Base-by-base conservation (phyloP, 35 echinoderm and acorn worm species). In the Lytechinus pictus region DNA sequence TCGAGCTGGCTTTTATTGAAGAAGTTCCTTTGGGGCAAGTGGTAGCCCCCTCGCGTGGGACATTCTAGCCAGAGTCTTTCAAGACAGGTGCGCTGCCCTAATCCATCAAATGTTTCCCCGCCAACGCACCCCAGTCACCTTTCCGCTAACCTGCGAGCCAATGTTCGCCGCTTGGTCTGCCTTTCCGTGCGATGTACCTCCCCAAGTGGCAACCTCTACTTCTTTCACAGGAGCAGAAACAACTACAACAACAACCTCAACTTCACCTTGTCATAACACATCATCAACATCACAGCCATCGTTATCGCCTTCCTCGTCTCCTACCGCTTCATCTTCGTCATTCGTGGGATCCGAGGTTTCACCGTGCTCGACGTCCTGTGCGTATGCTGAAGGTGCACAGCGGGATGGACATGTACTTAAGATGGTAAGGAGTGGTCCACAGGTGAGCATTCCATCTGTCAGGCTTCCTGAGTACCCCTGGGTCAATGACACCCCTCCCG, bases 401-500 rank as follows among this genome's bases (percentile, higher is more conserved):
- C 52, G 14, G 52, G 92, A 93, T 10, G 92, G 88, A 33, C 52
- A 33, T 90, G 88, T 57, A 19, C 55, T 55, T 13, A 57, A 93
- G 55, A 93, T 16, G 53, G 92, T 55, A 27, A 54, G 92, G 9
- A 57, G 92, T 27, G 92, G 92, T 24, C 92, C 52, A 4, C 92
- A 93, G 52, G n/a, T 55, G 13, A 79, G 95, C 9, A 95, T 98
- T 19, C 97, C 97, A 14, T 96, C 96, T 10, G 97, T 98, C 8
- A 95, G 95, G 28, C 57, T 98, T 14, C 97, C 97, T 0, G 97
- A 98, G 60, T 98, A 97, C 51, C 97, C 97, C 3, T 98, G 97
- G 97, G 95, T 98, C 87, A 94, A 71, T 51, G 95, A 95, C 28
- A 96, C 96, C 19, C 96, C 86, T 28, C 94, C 94, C 16, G 94